phyloP scores from a whole-genome alignment of 2,113 vertebrate genomes.

The human (Homo sapiens) region DNA sequence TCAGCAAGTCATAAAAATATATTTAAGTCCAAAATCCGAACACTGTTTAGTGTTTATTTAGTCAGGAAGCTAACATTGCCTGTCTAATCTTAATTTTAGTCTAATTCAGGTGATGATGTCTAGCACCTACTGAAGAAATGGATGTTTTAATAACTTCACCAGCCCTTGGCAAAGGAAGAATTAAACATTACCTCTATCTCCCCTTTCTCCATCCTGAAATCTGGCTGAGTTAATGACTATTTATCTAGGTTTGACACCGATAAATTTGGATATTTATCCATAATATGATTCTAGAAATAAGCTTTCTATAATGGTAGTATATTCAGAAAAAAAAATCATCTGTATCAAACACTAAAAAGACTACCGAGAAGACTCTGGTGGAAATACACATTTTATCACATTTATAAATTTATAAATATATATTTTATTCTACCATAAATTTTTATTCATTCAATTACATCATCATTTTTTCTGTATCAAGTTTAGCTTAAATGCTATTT shows the following conservation, averaged over 20 bases:
- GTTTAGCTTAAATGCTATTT: conserved; percentile 7
- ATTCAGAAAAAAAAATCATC: not conserved
- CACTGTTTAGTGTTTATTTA: not conserved
- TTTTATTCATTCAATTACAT: conserved; percentile 9
- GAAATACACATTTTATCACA: not conserved
- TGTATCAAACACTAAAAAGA: not conserved
- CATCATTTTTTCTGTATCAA: not conserved
- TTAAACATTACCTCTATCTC: not conserved
- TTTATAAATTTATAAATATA: not conserved
- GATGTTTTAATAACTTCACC: not conserved
- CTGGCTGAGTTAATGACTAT: not conserved
- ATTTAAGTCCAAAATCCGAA: not conserved
- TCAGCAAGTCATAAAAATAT: not conserved
- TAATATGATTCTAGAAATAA: not conserved
- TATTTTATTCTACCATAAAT: not conserved
- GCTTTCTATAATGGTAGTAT: not conserved
- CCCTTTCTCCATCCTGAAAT: not conserved
- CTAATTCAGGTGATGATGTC: not conserved
- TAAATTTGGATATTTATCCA: not conserved
- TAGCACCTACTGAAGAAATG: not conserved
- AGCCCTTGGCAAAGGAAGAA: not conserved
- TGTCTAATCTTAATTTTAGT: conserved; percentile 5
- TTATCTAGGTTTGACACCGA: not conserved
- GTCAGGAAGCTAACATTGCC: not conserved
- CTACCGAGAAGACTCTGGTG: not conserved